These are phyloP conservation scores for Xyrauchen texanus DNA, from an alignment of 2,113 vertebrate species.

Conservation along the genomic window DNA sequence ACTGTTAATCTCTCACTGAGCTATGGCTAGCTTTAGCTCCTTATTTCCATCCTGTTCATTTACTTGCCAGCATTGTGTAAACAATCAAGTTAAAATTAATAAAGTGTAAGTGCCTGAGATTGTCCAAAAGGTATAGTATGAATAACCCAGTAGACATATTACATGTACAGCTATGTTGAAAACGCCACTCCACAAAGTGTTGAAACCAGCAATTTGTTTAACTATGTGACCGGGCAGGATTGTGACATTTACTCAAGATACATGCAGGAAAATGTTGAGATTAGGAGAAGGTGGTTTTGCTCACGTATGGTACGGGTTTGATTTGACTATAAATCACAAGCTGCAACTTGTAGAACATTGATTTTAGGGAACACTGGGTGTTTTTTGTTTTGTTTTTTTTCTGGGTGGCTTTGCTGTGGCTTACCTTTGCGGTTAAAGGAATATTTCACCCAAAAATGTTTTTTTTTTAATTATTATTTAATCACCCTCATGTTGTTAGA, in stretches of 20 bases:
- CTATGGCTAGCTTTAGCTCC: too few relatives aligned
- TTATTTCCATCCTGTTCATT: too few relatives aligned
- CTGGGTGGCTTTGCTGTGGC: conserved; percentile 1
- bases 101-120: too few relatives aligned
- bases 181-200: not conserved
- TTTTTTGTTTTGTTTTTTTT: not conserved
- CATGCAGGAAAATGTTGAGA: not conserved
- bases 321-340: not conserved
- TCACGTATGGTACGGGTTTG: not conserved
- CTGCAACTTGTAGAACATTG: too few relatives aligned
- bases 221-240: not conserved
- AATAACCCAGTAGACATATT: too few relatives aligned
- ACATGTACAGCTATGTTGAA: not conserved
- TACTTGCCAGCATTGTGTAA: too few relatives aligned
- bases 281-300: not conserved
- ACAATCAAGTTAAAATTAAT: too few relatives aligned
- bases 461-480: too few relatives aligned
- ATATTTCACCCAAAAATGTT: not conserved
- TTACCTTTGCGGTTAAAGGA: not conserved
- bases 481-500: too few relatives aligned
- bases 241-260: not conserved
- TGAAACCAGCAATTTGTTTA: not conserved
- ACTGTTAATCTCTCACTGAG: too few relatives aligned
- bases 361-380: not conserved
- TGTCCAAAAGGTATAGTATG: too few relatives aligned